Evolutionary conservation across 2,113 vertebrate species (phyloP).

Genomic region (Pterocles burchelli): DNA sequence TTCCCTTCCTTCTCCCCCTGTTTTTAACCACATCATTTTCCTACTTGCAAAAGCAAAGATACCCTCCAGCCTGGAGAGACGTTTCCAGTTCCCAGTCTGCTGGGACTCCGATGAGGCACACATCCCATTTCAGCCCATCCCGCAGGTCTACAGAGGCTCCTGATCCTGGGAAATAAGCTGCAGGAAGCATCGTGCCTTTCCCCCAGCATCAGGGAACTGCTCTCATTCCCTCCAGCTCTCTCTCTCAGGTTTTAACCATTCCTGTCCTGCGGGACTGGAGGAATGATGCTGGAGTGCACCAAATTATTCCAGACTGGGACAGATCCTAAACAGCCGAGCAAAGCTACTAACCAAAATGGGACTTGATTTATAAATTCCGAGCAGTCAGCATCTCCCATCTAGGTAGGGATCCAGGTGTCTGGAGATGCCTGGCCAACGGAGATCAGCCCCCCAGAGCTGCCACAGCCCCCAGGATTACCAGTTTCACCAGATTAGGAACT

Average conservation of each 20-base stretch:
- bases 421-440: neutral
- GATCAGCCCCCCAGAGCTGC: neutral
- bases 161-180: rapidly evolving
- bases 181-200: neutral
- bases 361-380: neutral
- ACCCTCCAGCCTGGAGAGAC: neutral
- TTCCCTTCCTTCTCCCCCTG: neutral
- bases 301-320: neutral
- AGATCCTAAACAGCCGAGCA: neutral
- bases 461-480: neutral
- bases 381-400: neutral
- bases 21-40: neutral
- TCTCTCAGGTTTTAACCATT: neutral
- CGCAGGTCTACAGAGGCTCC: neutral
- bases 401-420: neutral
- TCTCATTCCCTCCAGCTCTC: neutral
- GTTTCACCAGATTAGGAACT: neutral
- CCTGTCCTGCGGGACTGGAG: neutral
- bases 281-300: neutral
- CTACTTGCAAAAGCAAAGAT: neutral
- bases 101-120: neutral
- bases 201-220: rapidly evolving
- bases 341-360: neutral
- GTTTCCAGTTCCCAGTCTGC: neutral
- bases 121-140: neutral